A percentile compares a stretch with the other conserved stretches of the same genome.
These are phyloP conservation scores for Nemoura dubitans DNA, from an alignment of 2,888 invertebrate species.

Conservation along the genomic window DNA sequence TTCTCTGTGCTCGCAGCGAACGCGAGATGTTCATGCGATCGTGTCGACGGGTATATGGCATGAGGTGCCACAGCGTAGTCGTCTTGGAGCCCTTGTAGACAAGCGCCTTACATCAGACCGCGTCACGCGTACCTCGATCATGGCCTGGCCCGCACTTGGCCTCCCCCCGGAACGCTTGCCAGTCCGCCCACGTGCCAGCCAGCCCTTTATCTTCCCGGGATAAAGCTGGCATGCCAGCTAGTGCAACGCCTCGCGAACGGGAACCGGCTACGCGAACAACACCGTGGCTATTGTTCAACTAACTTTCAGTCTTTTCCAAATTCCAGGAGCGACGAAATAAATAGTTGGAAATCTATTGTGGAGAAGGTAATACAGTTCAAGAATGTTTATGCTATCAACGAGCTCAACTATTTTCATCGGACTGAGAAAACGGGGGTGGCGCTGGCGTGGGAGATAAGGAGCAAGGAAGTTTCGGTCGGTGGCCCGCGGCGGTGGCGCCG, in stretches of 20 bases:
- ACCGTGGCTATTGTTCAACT: neutral
- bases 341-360: neutral
- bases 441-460: neutral
- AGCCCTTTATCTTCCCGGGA: neutral
- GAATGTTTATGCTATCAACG: neutral
- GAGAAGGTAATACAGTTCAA: constrained; percentile 10
- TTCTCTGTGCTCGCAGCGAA: too few relatives aligned
- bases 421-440: neutral
- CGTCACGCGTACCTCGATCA: too few relatives aligned
- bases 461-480: neutral
- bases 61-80: too few relatives aligned
- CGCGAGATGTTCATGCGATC: too few relatives aligned
- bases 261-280: too few relatives aligned
- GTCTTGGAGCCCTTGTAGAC: too few relatives aligned
- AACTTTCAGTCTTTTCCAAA: neutral
- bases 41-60: too few relatives aligned
- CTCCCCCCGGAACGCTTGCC: too few relatives aligned
- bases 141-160: too few relatives aligned
- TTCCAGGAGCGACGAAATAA: neutral
- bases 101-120: too few relatives aligned
- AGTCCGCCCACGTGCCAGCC: neutral
- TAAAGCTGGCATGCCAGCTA: neutral
- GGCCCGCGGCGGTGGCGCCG: neutral
- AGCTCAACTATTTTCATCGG: neutral
- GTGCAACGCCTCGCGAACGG: too few relatives aligned